A percentile compares a stretch with the other conserved stretches of the same genome.
Conservation (phyloP, 1,140 invertebrate genomes). For the Achatina immaculata region DNA sequence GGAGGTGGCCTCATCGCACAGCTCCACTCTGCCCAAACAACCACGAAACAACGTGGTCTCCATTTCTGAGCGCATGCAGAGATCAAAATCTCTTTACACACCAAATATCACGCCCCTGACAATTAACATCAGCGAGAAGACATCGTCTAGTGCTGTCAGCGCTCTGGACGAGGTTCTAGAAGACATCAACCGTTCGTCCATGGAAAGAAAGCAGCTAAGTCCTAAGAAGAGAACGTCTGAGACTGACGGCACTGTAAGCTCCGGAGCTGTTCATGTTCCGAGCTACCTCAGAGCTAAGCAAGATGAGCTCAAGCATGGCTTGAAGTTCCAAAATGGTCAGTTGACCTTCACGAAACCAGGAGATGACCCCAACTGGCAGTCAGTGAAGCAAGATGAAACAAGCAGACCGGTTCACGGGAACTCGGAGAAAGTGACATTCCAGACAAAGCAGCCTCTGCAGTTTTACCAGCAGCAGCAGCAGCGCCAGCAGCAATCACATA, state of each 20-base stretch:
- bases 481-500: conserved; percentile 25
- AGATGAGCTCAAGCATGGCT: neutral
- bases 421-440: conserved; percentile 21
- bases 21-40: conserved; percentile 44
- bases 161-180: conserved; percentile 66
- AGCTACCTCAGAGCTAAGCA: conserved; percentile 2
- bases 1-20: conserved; percentile 37
- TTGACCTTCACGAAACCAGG: neutral
- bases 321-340: conserved; percentile 23
- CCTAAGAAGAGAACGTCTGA: conserved; percentile 49
- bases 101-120: conserved; percentile 62
- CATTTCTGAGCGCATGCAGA: conserved; percentile 38
- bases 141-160: conserved; percentile 45
- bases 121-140: conserved; percentile 46
- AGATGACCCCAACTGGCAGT: neutral
- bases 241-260: conserved; percentile 39
- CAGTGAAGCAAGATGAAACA: neutral
- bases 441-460: conserved; percentile 46
- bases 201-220: conserved; percentile 59
- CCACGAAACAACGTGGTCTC: conserved; percentile 35
- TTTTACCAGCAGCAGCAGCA: conserved; percentile 40
- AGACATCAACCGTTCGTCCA: conserved; percentile 55
- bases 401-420: neutral
- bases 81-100: conserved; percentile 52
- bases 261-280: conserved; percentile 30